Percentiles rank a stretch among this genome's conserved stretches.
phyloP scores from a whole-genome alignment of 2,797 vertebrate genomes.

The Sylvia borin region DNA sequence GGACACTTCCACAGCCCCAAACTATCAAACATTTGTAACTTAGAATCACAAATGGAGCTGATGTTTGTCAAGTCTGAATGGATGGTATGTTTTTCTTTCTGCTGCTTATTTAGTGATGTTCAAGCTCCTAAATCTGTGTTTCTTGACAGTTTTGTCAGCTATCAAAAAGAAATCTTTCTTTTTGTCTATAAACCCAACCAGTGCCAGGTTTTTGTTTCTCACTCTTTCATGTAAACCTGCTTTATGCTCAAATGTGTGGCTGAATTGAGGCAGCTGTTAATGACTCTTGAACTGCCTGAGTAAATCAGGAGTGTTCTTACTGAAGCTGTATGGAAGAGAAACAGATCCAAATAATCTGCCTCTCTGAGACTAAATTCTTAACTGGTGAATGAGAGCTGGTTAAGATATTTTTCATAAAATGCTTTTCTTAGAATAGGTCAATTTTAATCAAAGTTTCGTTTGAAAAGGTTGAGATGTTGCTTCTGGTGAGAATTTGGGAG shows the following conservation, averaged over 20 bases:
- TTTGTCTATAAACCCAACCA: not conserved
- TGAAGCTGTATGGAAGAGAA: not conserved
- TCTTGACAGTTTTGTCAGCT: not conserved
- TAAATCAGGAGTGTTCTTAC: not conserved
- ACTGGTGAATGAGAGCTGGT: not conserved
- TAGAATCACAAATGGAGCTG: not conserved
- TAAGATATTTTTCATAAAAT: not conserved
- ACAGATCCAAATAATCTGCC: not conserved
- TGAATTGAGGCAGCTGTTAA: not conserved
- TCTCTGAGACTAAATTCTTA: not conserved
- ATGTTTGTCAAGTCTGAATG: not conserved
- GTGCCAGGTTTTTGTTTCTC: not conserved
- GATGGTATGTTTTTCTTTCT: not conserved
- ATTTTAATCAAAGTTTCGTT: not conserved
- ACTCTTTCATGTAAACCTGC: not conserved
- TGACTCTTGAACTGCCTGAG: not conserved
- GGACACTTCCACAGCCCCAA: not conserved
- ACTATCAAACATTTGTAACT: not conserved
- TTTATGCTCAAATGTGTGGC: not conserved
- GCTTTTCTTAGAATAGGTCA: not conserved
- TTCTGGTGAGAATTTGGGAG: not conserved
- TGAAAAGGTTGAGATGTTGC: not conserved
- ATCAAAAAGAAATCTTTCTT: not conserved
- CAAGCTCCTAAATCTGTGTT: not conserved
- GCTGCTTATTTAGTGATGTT: not conserved